Percentiles rank a stretch among this genome's conserved stretches.
Evolutionary conservation across 2,888 invertebrate species (phyloP).

Genomic region (Bombyx huttoni): DNA sequence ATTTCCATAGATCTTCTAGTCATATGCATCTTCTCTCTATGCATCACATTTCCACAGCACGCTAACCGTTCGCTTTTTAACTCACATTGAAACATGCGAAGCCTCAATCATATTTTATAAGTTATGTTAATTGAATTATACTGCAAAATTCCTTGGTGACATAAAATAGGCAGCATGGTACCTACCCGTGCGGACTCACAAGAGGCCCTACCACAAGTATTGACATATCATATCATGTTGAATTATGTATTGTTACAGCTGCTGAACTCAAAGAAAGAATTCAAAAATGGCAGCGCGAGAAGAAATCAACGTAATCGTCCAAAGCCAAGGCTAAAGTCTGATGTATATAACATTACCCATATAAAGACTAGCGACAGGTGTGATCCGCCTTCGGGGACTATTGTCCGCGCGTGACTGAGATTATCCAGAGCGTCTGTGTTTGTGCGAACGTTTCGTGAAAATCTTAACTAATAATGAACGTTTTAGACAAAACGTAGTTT

Average conservation of each 20-base stretch:
- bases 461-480: not conserved
- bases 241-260: constrained; percentile 74
- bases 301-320: constrained; percentile 63
- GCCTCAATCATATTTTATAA: too few relatives aligned
- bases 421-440: constrained; percentile 47
- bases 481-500: not conserved
- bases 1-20: too few relatives aligned
- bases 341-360: constrained; percentile 61
- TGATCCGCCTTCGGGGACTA: constrained; percentile 48
- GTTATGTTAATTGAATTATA: too few relatives aligned
- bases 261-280: constrained; percentile 89
- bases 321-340: constrained; percentile 55
- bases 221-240: too few relatives aligned
- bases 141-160: too few relatives aligned
- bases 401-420: constrained; percentile 62
- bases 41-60: too few relatives aligned
- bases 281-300: constrained; percentile 88
- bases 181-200: too few relatives aligned
- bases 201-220: too few relatives aligned
- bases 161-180: too few relatives aligned
- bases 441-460: constrained; percentile 30
- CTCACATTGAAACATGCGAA: too few relatives aligned
- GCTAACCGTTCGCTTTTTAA: too few relatives aligned
- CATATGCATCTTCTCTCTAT: too few relatives aligned
- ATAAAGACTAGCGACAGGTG: constrained; percentile 49